phyloP scores from a whole-genome alignment of 1,140 invertebrate species.

The Holotrichia oblita region DNA sequence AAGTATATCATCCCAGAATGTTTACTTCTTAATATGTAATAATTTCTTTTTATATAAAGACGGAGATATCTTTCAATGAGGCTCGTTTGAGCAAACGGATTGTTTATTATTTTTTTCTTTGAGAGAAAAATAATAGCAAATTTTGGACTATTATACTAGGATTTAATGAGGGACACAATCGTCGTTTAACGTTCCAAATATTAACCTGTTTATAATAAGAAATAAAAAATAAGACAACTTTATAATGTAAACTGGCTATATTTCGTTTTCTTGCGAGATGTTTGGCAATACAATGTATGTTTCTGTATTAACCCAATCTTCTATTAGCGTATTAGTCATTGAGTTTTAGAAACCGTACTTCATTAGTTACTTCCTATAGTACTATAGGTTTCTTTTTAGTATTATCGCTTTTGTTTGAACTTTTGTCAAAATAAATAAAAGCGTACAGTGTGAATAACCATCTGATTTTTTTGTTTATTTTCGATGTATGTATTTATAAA shows the following conservation, averaged over 20 bases:
- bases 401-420: conserved; percentile 7
- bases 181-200: background rate
- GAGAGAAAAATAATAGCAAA: background rate
- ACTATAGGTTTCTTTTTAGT: background rate
- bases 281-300: background rate
- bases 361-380: conserved; percentile 1
- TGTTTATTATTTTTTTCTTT: background rate
- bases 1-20: too few species aligned
- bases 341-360: background rate
- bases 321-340: background rate
- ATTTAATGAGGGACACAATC: background rate
- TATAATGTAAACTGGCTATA: conserved; percentile 11
- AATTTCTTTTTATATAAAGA: too few species aligned
- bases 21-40: too few species aligned
- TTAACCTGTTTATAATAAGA: conserved; percentile 7
- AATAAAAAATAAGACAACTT: background rate
- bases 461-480: too few species aligned
- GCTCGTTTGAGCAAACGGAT: too few species aligned
- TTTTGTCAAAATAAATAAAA: conserved; percentile 7
- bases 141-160: background rate
- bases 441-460: too few species aligned
- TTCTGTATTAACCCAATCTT: background rate
- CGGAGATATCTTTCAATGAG: too few species aligned
- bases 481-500: too few species aligned
- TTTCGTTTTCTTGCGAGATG: background rate